Evolutionary conservation across 2,797 vertebrate genomes (phyloP).

Genomic region (Lophius americanus): DNA sequence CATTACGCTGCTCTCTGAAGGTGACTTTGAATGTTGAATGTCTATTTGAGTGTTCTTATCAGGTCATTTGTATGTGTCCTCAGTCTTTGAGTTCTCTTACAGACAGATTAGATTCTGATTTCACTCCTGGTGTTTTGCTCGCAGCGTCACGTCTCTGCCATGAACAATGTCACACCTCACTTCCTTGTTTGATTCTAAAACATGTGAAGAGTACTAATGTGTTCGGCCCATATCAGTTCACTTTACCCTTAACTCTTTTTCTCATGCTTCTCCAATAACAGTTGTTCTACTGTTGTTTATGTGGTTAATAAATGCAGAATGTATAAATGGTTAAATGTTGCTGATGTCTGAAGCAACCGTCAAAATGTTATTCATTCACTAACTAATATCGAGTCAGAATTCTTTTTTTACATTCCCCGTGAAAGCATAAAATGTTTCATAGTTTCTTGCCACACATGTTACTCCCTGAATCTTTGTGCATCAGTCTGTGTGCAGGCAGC

Average conservation of each 20-base stretch:
- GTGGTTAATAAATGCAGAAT: neutral
- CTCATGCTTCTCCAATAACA: constrained; percentile 55
- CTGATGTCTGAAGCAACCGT: neutral
- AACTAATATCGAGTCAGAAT: neutral
- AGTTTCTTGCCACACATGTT: constrained; percentile 53
- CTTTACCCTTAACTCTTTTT: constrained; percentile 38
- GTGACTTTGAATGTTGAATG: constrained; percentile 50
- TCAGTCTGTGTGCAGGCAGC: constrained; percentile 59
- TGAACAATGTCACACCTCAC: constrained; percentile 43
- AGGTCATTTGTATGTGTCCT: constrained; percentile 51
- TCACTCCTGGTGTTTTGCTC: constrained; percentile 12
- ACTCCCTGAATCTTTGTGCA: constrained; percentile 45
- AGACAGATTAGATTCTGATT: constrained; percentile 58
- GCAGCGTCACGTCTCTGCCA: neutral
- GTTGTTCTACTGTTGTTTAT: constrained; percentile 1
- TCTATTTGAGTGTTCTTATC: constrained; percentile 40
- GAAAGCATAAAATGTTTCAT: constrained; percentile 53
- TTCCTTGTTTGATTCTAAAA: constrained; percentile 51
- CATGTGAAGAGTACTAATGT: constrained; percentile 20
- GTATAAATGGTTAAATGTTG: constrained; percentile 1
- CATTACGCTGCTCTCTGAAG: constrained; percentile 16
- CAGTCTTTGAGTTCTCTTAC: constrained; percentile 26
- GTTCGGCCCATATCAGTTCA: constrained; percentile 35
- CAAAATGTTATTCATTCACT: constrained; percentile 12
- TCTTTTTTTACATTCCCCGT: constrained; percentile 30